Base-by-base conservation (phyloP, 2,797 vertebrate species). In the Sternotherus odoratus region DNA sequence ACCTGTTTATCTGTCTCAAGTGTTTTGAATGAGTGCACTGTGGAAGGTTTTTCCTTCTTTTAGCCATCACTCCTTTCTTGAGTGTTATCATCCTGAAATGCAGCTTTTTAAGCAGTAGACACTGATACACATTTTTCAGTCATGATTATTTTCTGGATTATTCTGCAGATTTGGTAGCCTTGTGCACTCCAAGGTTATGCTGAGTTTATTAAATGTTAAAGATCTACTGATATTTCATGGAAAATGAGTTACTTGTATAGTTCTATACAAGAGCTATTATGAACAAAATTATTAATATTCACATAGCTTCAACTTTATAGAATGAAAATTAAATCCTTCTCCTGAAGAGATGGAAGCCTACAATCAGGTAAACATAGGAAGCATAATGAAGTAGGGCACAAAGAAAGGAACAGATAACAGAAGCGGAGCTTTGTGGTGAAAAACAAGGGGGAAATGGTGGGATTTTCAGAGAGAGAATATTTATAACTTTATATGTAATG, bases 191-290 rank as follows among this genome's bases (percentile, higher is more conserved):
- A 79, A 21, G 30, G 10, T 56, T 43, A 56, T 46, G 51, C n/a
- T 26, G 23, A 79, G 23, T 36, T 79, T 53, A 54, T 39, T 79
- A 39, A 26, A 26, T 36, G 16, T 36, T 23, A 24, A 79, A 51
- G 30, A 49, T 51, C 12, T 50, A 19, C 19, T 28, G 51, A 12
- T 54, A 54, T 36, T n/a, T n/a, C 51, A 50, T 88, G 84, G 39
- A 87, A 75, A 1, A 16, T 72, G 91, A 87, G 33, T 16, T 80
- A 87, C 69, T 93, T 94, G 75, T 78, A 87, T 49, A 90, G 54
- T 19, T 83, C 85, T 78, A 85, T 13, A 1, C 72, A 51, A 19
- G 24, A 88, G 16, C 56, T 91, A 93, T 54, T 19, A 36, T 72
- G 63, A 80, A 78, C 23, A 82, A 92, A 92, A 53, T 86, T 82